Evolutionary conservation across 2,888 invertebrate species (phyloP).

Genomic region (Eugnorisma glareosa): DNA sequence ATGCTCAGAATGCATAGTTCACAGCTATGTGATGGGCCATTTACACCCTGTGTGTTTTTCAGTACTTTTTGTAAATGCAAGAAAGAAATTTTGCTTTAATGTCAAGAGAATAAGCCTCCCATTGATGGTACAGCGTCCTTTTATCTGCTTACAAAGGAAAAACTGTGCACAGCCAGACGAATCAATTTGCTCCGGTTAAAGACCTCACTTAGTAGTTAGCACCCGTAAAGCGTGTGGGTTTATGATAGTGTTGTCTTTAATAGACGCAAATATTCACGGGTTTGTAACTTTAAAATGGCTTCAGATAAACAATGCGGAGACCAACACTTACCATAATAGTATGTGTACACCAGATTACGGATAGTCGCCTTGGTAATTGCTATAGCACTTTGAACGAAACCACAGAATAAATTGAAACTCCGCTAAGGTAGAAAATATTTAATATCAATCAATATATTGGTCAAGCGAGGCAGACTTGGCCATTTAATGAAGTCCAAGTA

Average conservation of each 20-base stretch:
- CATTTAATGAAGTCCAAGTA: neutral
- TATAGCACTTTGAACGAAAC: neutral
- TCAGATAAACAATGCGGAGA: neutral
- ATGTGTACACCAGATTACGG: neutral
- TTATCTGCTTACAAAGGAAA: neutral
- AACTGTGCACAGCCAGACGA: conserved; percentile 12
- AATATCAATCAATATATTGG: neutral
- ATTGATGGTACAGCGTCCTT: neutral
- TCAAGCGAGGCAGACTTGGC: neutral
- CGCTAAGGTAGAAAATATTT: neutral
- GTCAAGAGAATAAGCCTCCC: neutral
- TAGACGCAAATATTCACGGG: conserved; percentile 4
- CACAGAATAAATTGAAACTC: neutral
- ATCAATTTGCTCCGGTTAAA: conserved; percentile 37
- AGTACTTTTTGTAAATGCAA: no score
- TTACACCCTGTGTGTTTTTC: neutral
- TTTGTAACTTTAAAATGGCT: neutral
- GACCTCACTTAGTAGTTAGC: conserved; percentile 28
- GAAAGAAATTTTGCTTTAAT: neutral
- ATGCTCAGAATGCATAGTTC: neutral
- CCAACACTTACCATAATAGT: neutral
- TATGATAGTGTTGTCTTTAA: conserved; percentile 18
- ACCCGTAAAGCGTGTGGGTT: conserved; percentile 4
- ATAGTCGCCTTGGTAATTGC: neutral
- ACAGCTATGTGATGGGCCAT: neutral